These are phyloP conservation scores for Cyanoliseus patagonus DNA, from an alignment of 2,113 vertebrate species.

Conservation along the genomic window DNA sequence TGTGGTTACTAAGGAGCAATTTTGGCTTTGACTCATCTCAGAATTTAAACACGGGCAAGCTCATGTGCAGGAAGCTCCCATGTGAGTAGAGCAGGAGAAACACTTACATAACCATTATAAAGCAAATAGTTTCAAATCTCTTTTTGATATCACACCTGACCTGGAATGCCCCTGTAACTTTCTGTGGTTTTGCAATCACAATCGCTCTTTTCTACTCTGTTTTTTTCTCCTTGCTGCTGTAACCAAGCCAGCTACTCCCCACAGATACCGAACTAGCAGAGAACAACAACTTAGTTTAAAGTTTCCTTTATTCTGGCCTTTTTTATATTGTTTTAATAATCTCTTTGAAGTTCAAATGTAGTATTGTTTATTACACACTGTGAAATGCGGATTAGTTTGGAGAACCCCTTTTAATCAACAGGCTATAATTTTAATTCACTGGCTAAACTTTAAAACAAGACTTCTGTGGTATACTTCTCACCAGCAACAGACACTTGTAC, in stretches of 20 bases:
- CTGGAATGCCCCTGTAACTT: neutral
- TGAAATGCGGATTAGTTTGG: neutral
- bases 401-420: neutral
- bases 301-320: neutral
- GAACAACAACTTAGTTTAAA: neutral
- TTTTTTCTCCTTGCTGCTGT: neutral
- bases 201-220: neutral
- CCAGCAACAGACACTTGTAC: neutral
- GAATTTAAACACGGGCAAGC: neutral
- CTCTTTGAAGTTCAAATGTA: neutral
- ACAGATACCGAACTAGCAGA: neutral
- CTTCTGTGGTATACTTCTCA: neutral
- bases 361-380: neutral
- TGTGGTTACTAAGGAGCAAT: neutral
- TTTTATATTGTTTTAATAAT: neutral
- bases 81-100: neutral
- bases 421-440: neutral
- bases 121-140: neutral
- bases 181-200: neutral
- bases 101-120: neutral
- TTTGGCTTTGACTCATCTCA: neutral
- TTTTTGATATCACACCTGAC: neutral
- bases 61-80: neutral
- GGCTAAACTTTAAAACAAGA: neutral
- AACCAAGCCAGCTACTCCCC: neutral